Conservation (phyloP, 2,797 vertebrate genomes). For the Phrynocephalus guinanensis region DNA sequence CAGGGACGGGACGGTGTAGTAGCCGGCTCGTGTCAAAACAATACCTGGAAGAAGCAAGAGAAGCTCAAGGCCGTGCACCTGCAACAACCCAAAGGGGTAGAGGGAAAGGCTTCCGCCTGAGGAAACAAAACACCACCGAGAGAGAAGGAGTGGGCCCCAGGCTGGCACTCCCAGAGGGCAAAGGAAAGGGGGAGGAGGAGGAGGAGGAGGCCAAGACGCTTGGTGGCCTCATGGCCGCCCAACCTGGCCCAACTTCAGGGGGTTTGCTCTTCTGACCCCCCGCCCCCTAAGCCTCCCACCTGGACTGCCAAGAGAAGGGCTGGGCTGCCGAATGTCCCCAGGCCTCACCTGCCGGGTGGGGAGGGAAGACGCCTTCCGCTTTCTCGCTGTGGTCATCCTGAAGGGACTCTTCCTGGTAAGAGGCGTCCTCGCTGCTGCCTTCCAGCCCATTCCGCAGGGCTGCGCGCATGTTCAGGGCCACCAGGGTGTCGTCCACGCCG, state of each 20-base stretch:
- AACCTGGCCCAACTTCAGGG: too few relatives aligned
- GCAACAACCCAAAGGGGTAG: too few relatives aligned
- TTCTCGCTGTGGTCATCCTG: slow-evolving; percentile 88
- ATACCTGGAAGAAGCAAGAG: slow-evolving; percentile 81
- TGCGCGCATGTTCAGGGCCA: slow-evolving; percentile 87
- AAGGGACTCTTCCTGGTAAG: slow-evolving; percentile 89
- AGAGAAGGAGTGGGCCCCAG: background rate
- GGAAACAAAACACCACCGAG: too few relatives aligned
- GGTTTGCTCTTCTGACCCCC: too few relatives aligned
- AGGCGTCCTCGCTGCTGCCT: slow-evolving; percentile 90
- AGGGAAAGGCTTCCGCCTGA: too few relatives aligned
- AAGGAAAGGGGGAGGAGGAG: too few relatives aligned
- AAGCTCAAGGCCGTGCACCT: fast-evolving
- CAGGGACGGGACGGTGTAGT: slow-evolving; percentile 95
- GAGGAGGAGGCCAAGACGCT: too few relatives aligned
- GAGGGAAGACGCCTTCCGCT: slow-evolving; percentile 69
- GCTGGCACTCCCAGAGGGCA: too few relatives aligned
- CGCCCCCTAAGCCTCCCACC: too few relatives aligned
- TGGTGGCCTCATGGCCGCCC: too few relatives aligned
- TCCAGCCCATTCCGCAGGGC: slow-evolving; percentile 85
- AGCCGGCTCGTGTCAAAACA: slow-evolving; percentile 86
- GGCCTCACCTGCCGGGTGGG: slow-evolving; percentile 89
- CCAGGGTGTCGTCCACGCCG: slow-evolving; percentile 87
- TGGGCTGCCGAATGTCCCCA: fast-evolving
- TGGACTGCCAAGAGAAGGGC: fast-evolving